These are phyloP conservation scores for Zaprionus bogoriensis DNA, from an alignment of 2,888 invertebrate genomes.

Conservation along the genomic window DNA sequence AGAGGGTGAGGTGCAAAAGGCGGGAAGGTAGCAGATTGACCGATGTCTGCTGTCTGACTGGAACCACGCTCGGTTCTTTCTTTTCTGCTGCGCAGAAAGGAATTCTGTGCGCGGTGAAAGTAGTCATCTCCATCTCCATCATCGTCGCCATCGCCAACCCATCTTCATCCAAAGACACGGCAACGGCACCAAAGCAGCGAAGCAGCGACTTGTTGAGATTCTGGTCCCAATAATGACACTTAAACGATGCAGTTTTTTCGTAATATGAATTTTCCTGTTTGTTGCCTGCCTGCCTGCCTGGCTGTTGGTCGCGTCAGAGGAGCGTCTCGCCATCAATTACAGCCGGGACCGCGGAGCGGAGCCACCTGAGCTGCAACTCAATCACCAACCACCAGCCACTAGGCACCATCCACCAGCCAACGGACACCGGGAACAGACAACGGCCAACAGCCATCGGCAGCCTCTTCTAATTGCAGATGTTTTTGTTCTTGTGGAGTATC, in stretches of 20 bases:
- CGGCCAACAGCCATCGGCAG: conserved; percentile 57
- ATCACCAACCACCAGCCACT: conserved; percentile 48
- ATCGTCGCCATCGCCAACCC: conserved; percentile 4
- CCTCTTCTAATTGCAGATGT: conserved; percentile 66
- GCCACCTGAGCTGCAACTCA: conserved; percentile 73
- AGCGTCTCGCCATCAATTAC: conserved; percentile 65
- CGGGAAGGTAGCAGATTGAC: conserved; percentile 49
- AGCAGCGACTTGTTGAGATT: conserved; percentile 66
- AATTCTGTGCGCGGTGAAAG: conserved; percentile 71
- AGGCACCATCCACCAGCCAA: conserved; percentile 55
- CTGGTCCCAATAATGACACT: conserved; percentile 76
- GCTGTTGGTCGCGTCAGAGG: conserved; percentile 41
- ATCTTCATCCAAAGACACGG: conserved; percentile 40
- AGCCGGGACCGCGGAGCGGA: conserved; percentile 36
- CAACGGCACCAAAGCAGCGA: conserved; percentile 25
- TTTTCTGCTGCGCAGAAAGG: conserved; percentile 45
- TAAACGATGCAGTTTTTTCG: conserved; percentile 76
- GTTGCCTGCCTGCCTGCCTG: conserved; percentile 34
- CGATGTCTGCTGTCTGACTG: conserved; percentile 69
- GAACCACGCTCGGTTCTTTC: conserved; percentile 19
- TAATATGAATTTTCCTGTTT: conserved; percentile 76
- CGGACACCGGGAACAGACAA: no score
- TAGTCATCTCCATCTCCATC: conserved; percentile 50
- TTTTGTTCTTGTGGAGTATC: conserved; percentile 36
- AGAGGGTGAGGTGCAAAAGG: conserved; percentile 6